phyloP scores from a whole-genome alignment of 2,113 vertebrate species.

The Formicarius rufipectus region DNA sequence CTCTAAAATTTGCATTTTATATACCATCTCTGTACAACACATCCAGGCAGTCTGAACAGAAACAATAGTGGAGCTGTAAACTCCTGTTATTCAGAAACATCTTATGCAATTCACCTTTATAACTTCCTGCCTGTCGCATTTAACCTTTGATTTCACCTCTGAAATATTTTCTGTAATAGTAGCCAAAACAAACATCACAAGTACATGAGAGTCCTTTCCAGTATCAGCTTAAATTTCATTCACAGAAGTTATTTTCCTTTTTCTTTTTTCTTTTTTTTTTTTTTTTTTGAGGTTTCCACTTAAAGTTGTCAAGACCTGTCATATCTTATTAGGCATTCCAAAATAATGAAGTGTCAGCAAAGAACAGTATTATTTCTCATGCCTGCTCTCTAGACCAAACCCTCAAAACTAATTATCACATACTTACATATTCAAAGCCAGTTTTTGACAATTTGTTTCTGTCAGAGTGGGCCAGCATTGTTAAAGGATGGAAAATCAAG shows the following conservation, averaged over 20 bases:
- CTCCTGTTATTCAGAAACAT: conserved; percentile 24
- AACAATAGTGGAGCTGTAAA: not conserved
- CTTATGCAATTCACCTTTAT: conserved; percentile 42
- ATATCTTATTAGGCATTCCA: not conserved
- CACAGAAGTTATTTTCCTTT: not conserved
- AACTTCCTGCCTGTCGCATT: conserved; percentile 44
- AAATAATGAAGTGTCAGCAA: not conserved
- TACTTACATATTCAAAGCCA: not conserved
- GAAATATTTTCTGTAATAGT: conserved; percentile 37
- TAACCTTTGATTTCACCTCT: conserved; percentile 29
- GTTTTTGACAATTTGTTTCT: not conserved
- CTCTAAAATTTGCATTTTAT: not conserved
- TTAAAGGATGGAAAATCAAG: not conserved
- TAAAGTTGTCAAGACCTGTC: not conserved
- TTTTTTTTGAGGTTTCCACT: not conserved
- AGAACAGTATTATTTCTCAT: not conserved
- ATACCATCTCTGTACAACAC: not conserved
- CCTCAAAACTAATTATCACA: not conserved
- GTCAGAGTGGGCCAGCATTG: too few relatives aligned
- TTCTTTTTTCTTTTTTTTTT: not conserved
- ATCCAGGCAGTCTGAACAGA: not conserved
- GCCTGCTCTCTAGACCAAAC: not conserved
- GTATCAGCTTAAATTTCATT: conserved; percentile 26
- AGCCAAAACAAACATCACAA: conserved; percentile 35
- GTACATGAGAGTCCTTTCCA: not conserved